A percentile compares a stretch with the other conserved stretches of the same genome.
phyloP scores from a whole-genome alignment of 2,888 invertebrate species.

The Hypsopygia costalis region DNA sequence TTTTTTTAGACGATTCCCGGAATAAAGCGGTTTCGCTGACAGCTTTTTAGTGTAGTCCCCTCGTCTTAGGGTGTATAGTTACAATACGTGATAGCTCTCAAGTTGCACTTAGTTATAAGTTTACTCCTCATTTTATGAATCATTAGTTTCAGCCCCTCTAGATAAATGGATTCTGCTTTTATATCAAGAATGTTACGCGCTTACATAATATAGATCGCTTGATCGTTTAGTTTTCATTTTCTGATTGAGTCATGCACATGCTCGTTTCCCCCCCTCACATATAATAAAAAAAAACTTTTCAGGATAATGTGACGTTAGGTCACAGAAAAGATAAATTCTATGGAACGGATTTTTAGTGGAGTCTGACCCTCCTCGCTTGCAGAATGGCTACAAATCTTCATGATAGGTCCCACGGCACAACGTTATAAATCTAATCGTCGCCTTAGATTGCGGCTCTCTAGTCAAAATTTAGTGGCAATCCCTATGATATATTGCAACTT shows the following conservation, averaged over 20 bases:
- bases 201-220: no score
- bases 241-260: no score
- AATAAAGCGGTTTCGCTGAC: slow-evolving; percentile 42
- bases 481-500: slow-evolving; percentile 6
- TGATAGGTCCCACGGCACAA: slow-evolving; percentile 26
- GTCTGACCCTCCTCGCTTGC: slow-evolving; percentile 18
- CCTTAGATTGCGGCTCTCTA: slow-evolving; percentile 33
- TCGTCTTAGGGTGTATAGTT: slow-evolving; percentile 30
- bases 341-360: slow-evolving; percentile 11
- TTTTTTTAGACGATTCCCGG: slow-evolving; percentile 35
- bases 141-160: no score
- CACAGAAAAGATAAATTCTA: slow-evolving; percentile 9
- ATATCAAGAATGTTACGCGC: no score
- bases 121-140: slow-evolving; percentile 15
- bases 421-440: slow-evolving; percentile 47
- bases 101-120: slow-evolving; percentile 23
- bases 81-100: slow-evolving; percentile 44
- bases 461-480: slow-evolving; percentile 33
- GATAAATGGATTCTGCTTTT: no score
- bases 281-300: no score
- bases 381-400: slow-evolving; percentile 38
- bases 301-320: no score
- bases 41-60: slow-evolving; percentile 31
- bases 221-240: no score
- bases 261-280: no score